A percentile compares a stretch with the other conserved stretches of the same genome.
phyloP scores from a whole-genome alignment of 2,797 vertebrate genomes.

The Buphagus erythrorhynchus region DNA sequence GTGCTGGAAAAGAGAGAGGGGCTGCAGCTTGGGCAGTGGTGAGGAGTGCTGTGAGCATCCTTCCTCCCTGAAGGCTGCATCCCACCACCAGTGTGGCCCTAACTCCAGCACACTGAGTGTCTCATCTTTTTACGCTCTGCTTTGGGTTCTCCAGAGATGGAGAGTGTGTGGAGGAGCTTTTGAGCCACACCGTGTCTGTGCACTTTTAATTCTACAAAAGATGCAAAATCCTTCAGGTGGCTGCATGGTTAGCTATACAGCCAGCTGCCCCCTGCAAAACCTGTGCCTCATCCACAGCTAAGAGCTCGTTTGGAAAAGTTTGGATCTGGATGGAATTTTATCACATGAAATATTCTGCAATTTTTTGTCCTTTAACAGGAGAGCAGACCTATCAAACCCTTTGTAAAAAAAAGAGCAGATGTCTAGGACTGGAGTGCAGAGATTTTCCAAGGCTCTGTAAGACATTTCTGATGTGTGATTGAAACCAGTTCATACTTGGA shows the following conservation, averaged over 20 bases:
- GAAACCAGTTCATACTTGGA: not conserved
- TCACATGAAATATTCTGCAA: not conserved
- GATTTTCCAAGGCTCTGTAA: not conserved
- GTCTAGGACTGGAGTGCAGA: not conserved
- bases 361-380: not conserved
- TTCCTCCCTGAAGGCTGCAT: not conserved
- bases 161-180: not conserved
- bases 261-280: not conserved
- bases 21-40: not conserved
- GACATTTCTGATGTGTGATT: not conserved
- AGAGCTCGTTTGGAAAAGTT: not conserved
- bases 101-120: not conserved
- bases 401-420: not conserved
- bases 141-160: not conserved
- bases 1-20: not conserved
- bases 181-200: not conserved
- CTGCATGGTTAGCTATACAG: not conserved
- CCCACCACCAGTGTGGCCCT: not conserved
- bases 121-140: not conserved
- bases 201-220: not conserved
- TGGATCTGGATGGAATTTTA: not conserved
- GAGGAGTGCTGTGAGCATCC: not conserved
- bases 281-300: not conserved
- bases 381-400: not conserved
- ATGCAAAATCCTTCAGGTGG: not conserved